Conservation (phyloP, 2,797 vertebrate genomes). For the Leucoraja ocellata region DNA sequence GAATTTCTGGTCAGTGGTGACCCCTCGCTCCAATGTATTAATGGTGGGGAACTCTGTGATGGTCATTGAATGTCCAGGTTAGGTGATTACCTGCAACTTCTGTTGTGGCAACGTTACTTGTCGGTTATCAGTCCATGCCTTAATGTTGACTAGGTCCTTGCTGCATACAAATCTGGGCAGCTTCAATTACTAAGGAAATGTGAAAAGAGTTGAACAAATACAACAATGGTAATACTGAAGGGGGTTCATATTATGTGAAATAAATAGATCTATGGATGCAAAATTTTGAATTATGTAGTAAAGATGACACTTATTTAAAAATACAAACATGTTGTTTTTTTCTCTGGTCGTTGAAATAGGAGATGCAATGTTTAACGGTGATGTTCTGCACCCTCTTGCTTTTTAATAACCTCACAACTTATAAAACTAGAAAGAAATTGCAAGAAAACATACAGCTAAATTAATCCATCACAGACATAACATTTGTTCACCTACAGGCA, state of each 20-base stretch:
- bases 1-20: too few relatives aligned
- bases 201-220: too few relatives aligned
- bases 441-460: background rate
- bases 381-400: background rate
- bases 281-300: background rate
- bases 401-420: background rate
- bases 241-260: background rate
- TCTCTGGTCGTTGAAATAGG: background rate
- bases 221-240: background rate
- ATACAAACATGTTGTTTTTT: background rate
- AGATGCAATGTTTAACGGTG: background rate
- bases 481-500: background rate
- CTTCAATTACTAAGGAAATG: too few relatives aligned
- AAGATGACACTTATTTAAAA: background rate
- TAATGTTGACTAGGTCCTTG: too few relatives aligned
- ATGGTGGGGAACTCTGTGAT: too few relatives aligned
- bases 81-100: too few relatives aligned
- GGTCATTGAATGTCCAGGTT: too few relatives aligned
- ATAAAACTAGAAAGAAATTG: background rate
- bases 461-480: background rate
- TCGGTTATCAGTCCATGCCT: too few relatives aligned
- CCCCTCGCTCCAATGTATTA: too few relatives aligned
- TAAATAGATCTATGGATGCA: background rate
- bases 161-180: too few relatives aligned
- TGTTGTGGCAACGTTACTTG: too few relatives aligned